phyloP scores from a whole-genome alignment of 2,113 vertebrate species.

The Platycercus adscitus region DNA sequence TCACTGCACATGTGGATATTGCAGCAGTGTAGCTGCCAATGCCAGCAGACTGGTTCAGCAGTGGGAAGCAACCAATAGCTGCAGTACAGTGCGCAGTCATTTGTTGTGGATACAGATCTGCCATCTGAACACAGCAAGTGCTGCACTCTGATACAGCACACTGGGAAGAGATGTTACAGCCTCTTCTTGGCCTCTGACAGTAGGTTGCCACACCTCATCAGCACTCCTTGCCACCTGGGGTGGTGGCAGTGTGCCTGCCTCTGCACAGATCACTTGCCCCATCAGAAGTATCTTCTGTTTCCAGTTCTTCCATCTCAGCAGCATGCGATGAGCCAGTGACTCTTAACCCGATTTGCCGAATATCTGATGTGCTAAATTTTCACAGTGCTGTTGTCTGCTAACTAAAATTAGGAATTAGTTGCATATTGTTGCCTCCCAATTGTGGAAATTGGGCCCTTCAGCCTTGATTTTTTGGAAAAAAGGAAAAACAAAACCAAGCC shows the following conservation, averaged over 20 bases:
- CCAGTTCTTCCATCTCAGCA: neutral
- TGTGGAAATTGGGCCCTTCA: neutral
- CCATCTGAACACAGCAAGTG: neutral
- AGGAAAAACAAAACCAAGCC: neutral
- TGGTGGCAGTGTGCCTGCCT: neutral
- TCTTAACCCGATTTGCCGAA: neutral
- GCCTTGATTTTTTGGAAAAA: neutral
- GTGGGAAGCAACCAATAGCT: neutral
- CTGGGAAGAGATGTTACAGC: neutral
- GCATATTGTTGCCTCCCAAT: neutral
- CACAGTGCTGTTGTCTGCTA: neutral
- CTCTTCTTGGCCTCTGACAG: neutral
- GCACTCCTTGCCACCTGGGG: neutral
- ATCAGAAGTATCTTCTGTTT: neutral
- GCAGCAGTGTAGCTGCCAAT: neutral
- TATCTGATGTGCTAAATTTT: neutral
- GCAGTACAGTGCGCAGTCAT: neutral
- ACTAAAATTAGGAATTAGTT: neutral
- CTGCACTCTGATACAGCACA: fast-evolving
- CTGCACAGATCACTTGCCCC: neutral
- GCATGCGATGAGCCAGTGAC: neutral
- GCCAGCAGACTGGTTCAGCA: neutral
- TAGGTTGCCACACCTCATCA: neutral
- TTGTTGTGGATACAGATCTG: neutral
- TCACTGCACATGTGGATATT: neutral